phyloP scores from a whole-genome alignment of 2,888 invertebrate species.

The Ecdyonurus torrentis region DNA sequence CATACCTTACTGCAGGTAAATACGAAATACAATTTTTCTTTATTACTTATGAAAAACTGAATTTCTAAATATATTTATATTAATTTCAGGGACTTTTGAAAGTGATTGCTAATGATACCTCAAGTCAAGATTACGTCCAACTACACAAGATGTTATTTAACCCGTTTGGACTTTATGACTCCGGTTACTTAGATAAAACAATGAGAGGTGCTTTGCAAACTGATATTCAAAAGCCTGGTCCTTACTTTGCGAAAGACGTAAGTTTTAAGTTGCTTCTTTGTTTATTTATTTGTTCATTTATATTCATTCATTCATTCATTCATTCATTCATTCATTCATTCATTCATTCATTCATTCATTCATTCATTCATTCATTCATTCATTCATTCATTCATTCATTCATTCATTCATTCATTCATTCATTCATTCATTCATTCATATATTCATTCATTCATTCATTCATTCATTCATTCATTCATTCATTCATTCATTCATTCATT shows the following conservation, averaged over 20 bases:
- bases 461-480: too few species aligned
- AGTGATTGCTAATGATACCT: constrained; percentile 34
- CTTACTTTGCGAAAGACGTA: constrained; percentile 45
- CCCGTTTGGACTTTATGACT: constrained; percentile 50
- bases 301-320: too few species aligned
- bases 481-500: too few species aligned
- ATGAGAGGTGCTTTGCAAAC: constrained; percentile 49
- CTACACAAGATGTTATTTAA: constrained; percentile 67
- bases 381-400: too few species aligned
- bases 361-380: too few species aligned
- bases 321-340: too few species aligned
- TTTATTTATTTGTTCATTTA: background rate
- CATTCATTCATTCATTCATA: too few species aligned
- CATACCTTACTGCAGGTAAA: constrained; percentile 64
- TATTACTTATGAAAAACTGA: constrained; percentile 1
- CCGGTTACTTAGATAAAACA: constrained; percentile 42
- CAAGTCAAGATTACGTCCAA: constrained; percentile 41
- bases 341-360: too few species aligned
- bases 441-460: too few species aligned
- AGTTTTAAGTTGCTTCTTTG: constrained; percentile 8
- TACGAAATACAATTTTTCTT: background rate
- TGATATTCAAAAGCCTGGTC: constrained; percentile 40
- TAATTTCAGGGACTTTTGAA: constrained; percentile 61
- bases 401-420: too few species aligned
- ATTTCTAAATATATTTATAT: too few species aligned